Percentiles rank a stretch among this genome's conserved stretches.
Evolutionary conservation across 92 coral and sea anemone genomes (phyloP).

Genomic region (Muricea muricata): DNA sequence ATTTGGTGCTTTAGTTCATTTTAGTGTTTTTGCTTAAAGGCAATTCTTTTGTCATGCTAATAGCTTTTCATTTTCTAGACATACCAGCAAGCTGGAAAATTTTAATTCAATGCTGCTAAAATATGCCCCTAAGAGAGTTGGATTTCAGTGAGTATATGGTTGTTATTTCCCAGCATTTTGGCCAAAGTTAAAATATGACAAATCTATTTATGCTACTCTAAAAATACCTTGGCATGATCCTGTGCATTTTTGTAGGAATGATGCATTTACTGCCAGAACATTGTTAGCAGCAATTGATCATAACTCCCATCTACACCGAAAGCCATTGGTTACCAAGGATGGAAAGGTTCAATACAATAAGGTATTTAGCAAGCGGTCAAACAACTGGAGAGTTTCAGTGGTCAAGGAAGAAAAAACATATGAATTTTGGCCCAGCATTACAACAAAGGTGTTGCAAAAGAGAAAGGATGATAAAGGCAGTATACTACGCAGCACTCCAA

Average conservation of each 20-base stretch:
- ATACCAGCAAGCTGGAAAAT: conserved; percentile 56
- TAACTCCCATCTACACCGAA: not conserved
- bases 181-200: too few species aligned
- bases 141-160: conserved; percentile 32
- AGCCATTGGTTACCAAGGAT: not conserved
- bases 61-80: not conserved
- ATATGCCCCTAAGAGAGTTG: conserved; percentile 47
- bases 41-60: too few species aligned
- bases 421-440: not conserved
- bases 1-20: too few species aligned
- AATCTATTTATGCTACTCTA: too few species aligned
- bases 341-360: too few species aligned
- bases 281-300: conserved; percentile 37
- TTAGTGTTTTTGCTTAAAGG: too few species aligned
- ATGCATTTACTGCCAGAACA: not conserved
- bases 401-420: not conserved
- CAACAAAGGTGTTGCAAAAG: not conserved
- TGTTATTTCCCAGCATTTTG: not conserved
- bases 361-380: too few species aligned
- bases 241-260: conserved; percentile 10
- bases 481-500: not conserved
- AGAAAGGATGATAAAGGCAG: conserved; percentile 13
- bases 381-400: too few species aligned
- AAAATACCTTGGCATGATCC: too few species aligned
- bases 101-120: conserved; percentile 58